phyloP scores from a whole-genome alignment of 35 echinoderm and acorn worm species.

The Diadema setosum region DNA sequence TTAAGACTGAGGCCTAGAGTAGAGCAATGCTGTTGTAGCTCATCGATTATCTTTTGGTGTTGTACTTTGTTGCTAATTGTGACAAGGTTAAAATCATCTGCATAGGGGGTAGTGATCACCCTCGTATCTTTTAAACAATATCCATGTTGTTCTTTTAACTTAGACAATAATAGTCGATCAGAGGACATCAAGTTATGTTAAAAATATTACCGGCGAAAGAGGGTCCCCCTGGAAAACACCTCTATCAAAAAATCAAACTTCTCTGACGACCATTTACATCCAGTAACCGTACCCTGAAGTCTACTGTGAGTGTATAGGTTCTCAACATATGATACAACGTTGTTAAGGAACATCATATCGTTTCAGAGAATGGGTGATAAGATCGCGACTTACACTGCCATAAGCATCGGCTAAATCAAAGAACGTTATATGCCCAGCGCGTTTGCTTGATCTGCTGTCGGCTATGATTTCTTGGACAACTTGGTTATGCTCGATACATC shows the following conservation, averaged over 20 bases:
- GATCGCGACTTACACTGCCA: constrained; percentile 2
- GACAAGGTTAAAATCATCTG: too few species aligned
- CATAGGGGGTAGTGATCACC: too few species aligned
- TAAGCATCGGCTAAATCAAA: constrained; percentile 37
- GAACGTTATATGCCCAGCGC: not conserved
- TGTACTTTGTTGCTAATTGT: too few species aligned
- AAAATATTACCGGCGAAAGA: not conserved
- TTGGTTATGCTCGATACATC: constrained; percentile 23
- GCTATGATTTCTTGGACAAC: not conserved
- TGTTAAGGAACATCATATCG: not conserved
- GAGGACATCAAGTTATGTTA: not conserved
- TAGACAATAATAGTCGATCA: too few species aligned
- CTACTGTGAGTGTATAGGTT: not conserved
- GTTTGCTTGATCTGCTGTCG: not conserved
- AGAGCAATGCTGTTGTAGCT: too few species aligned
- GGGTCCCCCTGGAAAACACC: constrained; percentile 32
- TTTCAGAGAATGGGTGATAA: too few species aligned
- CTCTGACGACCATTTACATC: not conserved
- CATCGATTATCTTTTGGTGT: too few species aligned
- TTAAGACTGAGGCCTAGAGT: too few species aligned
- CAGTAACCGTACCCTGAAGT: not conserved
- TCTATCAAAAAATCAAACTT: not conserved
- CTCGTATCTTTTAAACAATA: too few species aligned
- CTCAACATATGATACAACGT: not conserved
- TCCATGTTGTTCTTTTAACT: too few species aligned